Conservation (phyloP, 2,888 invertebrate genomes). For the Synergus umbraculus region DNA sequence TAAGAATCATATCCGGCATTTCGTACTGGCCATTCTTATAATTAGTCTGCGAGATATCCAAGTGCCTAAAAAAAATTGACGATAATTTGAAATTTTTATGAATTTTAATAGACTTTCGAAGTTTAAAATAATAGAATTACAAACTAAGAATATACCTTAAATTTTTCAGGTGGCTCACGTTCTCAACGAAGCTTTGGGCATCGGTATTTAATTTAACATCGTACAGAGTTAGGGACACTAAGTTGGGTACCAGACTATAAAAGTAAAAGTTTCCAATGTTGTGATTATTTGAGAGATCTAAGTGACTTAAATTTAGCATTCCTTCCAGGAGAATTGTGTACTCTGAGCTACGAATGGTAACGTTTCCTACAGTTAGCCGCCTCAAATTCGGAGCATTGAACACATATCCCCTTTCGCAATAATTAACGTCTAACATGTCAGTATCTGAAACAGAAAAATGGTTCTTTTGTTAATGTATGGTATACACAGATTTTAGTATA, state of each 20-base stretch:
- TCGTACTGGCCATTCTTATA: constrained; percentile 86
- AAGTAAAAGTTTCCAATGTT: constrained; percentile 84
- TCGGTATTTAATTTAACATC: constrained; percentile 81
- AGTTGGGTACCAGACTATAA: constrained; percentile 82
- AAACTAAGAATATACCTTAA: constrained; percentile 75
- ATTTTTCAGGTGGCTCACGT: constrained; percentile 77
- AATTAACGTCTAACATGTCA: constrained; percentile 64
- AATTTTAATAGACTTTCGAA: too few species aligned
- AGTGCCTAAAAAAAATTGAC: constrained; percentile 80
- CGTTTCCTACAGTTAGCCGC: constrained; percentile 81
- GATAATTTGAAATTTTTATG: too few species aligned
- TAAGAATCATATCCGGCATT: constrained; percentile 86
- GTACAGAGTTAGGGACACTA: constrained; percentile 88
- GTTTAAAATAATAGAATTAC: too few species aligned
- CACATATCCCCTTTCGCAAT: constrained; percentile 78
- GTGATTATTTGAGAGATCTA: constrained; percentile 86
- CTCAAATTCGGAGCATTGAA: constrained; percentile 81
- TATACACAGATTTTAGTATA: background rate
- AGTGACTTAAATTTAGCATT: constrained; percentile 81
- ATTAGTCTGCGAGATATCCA: constrained; percentile 91
- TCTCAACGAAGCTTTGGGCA: constrained; percentile 61
- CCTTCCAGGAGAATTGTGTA: constrained; percentile 80
- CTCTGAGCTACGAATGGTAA: constrained; percentile 79
- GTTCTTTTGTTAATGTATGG: background rate
- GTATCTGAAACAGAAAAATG: constrained; percentile 29